Percentiles rank a stretch among this genome's conserved stretches.
phyloP scores from a whole-genome alignment of 2,888 invertebrate genomes.

The Dryococelus australis region DNA sequence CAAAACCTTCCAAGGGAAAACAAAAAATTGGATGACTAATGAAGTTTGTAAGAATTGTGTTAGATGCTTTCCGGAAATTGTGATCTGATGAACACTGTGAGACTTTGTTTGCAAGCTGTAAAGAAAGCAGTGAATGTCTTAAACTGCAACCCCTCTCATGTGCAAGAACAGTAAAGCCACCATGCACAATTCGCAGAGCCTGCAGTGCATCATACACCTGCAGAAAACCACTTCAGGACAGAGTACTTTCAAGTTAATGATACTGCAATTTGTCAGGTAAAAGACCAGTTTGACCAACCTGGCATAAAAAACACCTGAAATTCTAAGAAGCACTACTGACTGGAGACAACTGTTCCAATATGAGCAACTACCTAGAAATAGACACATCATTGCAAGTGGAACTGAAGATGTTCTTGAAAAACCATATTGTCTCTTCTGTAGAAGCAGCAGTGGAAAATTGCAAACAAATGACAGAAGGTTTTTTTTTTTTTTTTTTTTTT shows the following conservation, averaged over 20 bases:
- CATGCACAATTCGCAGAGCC: background rate
- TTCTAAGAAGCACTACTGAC: background rate
- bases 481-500: too few species aligned
- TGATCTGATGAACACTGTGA: background rate
- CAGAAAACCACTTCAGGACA: background rate
- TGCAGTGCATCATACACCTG: background rate
- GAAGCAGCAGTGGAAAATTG: too few species aligned
- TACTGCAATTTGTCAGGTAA: background rate
- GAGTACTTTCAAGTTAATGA: constrained; percentile 18
- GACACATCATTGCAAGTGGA: background rate
- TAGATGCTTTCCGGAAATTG: background rate
- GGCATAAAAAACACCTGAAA: background rate
- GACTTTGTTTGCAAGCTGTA: background rate
- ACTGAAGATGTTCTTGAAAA: constrained; percentile 12
- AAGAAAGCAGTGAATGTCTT: background rate
- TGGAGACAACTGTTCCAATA: constrained; percentile 18
- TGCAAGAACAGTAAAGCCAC: background rate
- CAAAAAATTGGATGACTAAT: background rate
- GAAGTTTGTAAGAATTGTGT: background rate
- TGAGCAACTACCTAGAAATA: background rate
- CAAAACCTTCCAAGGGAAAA: background rate
- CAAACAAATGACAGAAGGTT: too few species aligned
- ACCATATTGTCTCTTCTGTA: too few species aligned
- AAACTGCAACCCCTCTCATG: background rate
- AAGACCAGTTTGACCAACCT: background rate